These are phyloP conservation scores for Alentia gelatinosa DNA, from an alignment of 2,888 invertebrate genomes.

Conservation along the genomic window DNA sequence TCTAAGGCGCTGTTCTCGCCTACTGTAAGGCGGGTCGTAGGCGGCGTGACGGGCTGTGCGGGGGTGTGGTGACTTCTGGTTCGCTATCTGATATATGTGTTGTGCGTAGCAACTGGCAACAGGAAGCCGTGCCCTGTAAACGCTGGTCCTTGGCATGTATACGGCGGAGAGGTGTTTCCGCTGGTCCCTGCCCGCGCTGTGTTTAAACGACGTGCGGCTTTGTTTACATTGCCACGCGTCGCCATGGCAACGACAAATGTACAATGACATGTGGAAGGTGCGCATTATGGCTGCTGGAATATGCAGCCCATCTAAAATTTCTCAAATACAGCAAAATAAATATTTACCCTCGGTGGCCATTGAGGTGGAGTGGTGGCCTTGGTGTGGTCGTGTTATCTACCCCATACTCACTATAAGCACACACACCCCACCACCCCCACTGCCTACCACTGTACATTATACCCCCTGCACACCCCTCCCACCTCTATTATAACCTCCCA, in stretches of 20 bases:
- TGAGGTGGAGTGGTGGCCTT: background rate
- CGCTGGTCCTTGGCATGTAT: conserved; percentile 31
- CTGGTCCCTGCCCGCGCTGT: background rate
- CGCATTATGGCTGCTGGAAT: conserved; percentile 3
- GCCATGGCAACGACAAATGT: conserved; percentile 45
- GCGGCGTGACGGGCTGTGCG: background rate
- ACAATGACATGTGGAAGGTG: conserved; percentile 51
- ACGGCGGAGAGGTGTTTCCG: background rate
- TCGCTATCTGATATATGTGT: conserved; percentile 36
- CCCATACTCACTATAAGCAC: too few relatives aligned
- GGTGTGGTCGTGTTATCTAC: too few relatives aligned
- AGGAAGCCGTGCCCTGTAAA: background rate
- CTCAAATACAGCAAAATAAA: conserved; percentile 50
- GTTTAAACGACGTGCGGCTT: conserved; percentile 27
- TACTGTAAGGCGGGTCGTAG: background rate
- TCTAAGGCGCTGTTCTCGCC: background rate
- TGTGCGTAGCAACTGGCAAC: conserved; percentile 35
- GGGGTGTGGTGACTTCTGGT: background rate
- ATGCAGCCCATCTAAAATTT: conserved; percentile 35
- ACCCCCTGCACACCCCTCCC: background rate
- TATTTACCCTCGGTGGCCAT: background rate
- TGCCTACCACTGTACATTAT: background rate
- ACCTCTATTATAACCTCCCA: background rate
- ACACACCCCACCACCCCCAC: background rate
- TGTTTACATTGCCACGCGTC: conserved; percentile 42